A percentile compares a stretch with the other conserved stretches of the same genome.
These are phyloP conservation scores for Atherinosoma microstoma DNA, from an alignment of 2,797 vertebrate genomes.

Conservation along the genomic window DNA sequence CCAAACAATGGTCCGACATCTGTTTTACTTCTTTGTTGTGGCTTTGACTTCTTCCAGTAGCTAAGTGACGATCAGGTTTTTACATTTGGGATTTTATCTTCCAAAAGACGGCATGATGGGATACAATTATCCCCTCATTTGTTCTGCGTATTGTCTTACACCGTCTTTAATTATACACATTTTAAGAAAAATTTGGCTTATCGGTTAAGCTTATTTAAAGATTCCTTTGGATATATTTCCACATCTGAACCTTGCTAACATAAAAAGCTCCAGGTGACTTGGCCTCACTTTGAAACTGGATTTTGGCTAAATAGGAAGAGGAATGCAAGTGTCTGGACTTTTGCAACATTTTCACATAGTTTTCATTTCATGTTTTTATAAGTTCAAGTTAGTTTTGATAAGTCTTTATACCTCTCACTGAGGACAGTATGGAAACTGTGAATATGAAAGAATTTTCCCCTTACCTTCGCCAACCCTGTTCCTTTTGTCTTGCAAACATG, in stretches of 20 bases:
- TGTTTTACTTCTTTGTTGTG: constrained; percentile 30
- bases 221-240: too few relatives aligned
- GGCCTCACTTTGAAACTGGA: neutral
- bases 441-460: neutral
- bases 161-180: neutral
- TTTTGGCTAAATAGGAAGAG: neutral
- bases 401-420: neutral
- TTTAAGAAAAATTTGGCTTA: neutral
- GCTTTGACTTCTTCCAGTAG: constrained; percentile 9
- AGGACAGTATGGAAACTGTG: too few relatives aligned
- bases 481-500: too few relatives aligned
- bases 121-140: neutral
- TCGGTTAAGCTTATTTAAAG: neutral
- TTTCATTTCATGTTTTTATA: neutral
- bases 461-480: neutral
- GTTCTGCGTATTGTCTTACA: neutral
- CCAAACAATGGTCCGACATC: constrained; percentile 34
- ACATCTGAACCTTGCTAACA: neutral
- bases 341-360: too few relatives aligned
- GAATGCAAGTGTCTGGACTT: too few relatives aligned
- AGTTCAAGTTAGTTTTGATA: neutral
- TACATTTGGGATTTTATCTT: neutral
- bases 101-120: neutral
- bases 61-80: constrained; percentile 1
- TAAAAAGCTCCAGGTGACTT: neutral